Percentiles rank a stretch among this genome's conserved stretches.
These are phyloP conservation scores for Anabacerthia variegaticeps DNA, from an alignment of 2,797 vertebrate species.

Conservation along the genomic window DNA sequence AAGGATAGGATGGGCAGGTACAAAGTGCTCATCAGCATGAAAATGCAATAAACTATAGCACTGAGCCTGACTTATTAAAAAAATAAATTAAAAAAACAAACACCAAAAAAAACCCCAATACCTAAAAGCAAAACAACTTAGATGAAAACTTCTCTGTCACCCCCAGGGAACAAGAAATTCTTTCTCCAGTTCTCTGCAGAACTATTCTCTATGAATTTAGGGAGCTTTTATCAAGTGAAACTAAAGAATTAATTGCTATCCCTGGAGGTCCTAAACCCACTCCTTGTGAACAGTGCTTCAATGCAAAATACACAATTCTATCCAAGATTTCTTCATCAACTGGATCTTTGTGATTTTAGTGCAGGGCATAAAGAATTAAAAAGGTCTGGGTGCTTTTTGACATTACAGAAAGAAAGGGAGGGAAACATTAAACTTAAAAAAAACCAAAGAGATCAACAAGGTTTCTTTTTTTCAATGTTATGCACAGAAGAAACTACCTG, in stretches of 20 bases:
- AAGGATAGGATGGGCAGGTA: background rate
- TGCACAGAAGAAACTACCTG: background rate
- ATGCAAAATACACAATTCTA: background rate
- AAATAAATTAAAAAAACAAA: background rate
- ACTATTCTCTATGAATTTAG: background rate
- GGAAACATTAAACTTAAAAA: background rate
- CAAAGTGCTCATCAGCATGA: background rate
- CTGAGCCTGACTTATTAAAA: background rate
- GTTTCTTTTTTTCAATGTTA: background rate
- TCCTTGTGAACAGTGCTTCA: background rate
- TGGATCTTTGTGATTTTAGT: background rate
- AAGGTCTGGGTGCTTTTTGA: background rate
- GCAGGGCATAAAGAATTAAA: background rate
- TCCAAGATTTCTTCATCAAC: background rate
- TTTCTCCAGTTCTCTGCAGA: background rate
- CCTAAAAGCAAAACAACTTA: background rate
- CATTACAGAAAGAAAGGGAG: background rate
- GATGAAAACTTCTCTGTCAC: background rate
- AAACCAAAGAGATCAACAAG: background rate
- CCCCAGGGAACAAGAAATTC: background rate
- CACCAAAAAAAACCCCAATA: background rate
- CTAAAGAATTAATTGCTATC: background rate
- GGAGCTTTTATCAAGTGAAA: background rate
- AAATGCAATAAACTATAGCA: background rate
- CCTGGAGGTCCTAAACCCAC: background rate